These are phyloP conservation scores for Eucera pruinosa DNA, from an alignment of 2,888 invertebrate genomes.

Conservation along the genomic window DNA sequence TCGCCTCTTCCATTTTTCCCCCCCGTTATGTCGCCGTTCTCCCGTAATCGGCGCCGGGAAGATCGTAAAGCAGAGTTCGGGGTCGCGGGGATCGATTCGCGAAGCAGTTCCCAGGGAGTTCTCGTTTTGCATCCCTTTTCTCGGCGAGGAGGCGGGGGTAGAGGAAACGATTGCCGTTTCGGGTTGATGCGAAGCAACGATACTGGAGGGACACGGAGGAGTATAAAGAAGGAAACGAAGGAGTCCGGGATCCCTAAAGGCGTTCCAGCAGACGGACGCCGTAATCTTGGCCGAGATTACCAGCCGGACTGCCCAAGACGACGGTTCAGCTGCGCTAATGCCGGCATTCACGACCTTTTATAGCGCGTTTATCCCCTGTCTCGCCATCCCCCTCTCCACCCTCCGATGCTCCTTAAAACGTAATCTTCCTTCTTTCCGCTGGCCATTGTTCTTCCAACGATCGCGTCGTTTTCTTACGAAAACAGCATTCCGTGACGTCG, in stretches of 20 bases:
- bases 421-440: conserved; percentile 26
- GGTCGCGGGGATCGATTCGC: conserved; percentile 17
- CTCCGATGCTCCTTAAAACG: conserved; percentile 8
- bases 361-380: conserved; percentile 54
- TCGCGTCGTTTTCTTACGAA: conserved; percentile 27
- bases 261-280: conserved; percentile 44
- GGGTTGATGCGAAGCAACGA: neutral
- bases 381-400: neutral
- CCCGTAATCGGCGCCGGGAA: neutral
- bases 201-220: neutral
- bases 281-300: conserved; percentile 67
- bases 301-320: conserved; percentile 43
- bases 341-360: conserved; percentile 63
- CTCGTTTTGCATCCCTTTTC: neutral
- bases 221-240: neutral
- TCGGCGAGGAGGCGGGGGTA: conserved; percentile 13
- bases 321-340: conserved; percentile 61
- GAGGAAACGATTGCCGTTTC: conserved; percentile 23
- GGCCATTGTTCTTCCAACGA: conserved; percentile 54
- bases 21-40: too few relatives aligned
- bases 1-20: too few relatives aligned
- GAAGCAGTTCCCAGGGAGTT: neutral
- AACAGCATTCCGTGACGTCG: conserved; percentile 19
- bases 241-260: conserved; percentile 24
- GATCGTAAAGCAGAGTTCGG: neutral